phyloP scores from a whole-genome alignment of 1,140 invertebrate species.

The Leptonema lineaticorne region DNA sequence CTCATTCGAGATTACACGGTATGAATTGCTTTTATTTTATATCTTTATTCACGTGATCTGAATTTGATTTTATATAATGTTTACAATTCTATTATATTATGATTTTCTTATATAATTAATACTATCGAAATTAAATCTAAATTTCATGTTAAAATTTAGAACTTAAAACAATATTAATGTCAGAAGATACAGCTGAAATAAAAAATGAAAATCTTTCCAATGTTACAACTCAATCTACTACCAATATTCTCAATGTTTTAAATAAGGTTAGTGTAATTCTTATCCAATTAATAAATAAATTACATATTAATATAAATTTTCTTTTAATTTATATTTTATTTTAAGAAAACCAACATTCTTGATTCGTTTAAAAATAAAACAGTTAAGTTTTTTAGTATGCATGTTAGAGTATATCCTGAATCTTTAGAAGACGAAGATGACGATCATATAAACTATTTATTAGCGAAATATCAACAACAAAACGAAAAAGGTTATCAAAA shows the following conservation, averaged over 20 bases:
- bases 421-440: constrained; percentile 40
- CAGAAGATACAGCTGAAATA: constrained; percentile 65
- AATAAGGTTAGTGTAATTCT: constrained; percentile 48
- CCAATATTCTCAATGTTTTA: constrained; percentile 62
- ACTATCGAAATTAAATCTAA: too few species aligned
- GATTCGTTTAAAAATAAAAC: constrained; percentile 6
- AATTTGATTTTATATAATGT: too few species aligned
- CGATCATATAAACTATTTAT: constrained; percentile 65
- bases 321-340: constrained; percentile 10
- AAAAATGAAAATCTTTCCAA: constrained; percentile 69
- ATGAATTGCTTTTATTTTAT: too few species aligned
- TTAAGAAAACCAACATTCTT: constrained; percentile 33
- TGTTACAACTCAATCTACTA: constrained; percentile 62
- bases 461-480: constrained; percentile 65
- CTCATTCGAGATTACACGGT: not conserved
- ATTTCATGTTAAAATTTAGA: too few species aligned
- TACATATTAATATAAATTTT: not conserved
- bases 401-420: constrained; percentile 33
- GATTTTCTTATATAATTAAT: too few species aligned
- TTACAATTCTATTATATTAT: too few species aligned
- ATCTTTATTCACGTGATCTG: too few species aligned
- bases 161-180: not conserved
- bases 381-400: constrained; percentile 29
- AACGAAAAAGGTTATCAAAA: constrained; percentile 54
- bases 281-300: too few species aligned